Conservation (phyloP, 2,888 invertebrate genomes). For the Myopa tessellatipennis region DNA sequence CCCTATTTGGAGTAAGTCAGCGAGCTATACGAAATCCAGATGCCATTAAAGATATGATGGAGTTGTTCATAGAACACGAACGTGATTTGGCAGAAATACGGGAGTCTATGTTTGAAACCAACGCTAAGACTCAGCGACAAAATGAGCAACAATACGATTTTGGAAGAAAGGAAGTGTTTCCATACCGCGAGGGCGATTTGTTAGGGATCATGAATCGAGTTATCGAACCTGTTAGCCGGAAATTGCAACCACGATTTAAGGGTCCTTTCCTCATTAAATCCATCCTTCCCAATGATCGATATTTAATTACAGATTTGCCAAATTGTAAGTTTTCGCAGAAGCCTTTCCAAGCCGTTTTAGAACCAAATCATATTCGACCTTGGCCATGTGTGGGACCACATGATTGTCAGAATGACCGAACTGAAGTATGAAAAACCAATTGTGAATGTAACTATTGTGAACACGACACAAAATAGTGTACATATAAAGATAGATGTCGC, state of each 20-base stretch:
- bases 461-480: no score
- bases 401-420: neutral
- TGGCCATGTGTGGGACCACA: slow-evolving; percentile 1
- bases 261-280: neutral
- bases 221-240: neutral
- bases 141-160: slow-evolving; percentile 3
- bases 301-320: neutral
- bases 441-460: no score
- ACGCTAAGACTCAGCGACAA: neutral
- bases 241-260: neutral
- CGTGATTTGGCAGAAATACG: neutral
- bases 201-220: neutral
- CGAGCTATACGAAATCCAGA: neutral
- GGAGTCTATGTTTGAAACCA: neutral
- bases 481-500: no score
- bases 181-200: neutral
- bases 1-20: neutral
- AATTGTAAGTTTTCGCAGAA: neutral
- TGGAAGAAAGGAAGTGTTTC: neutral
- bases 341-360: neutral
- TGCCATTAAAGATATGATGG: neutral
- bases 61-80: neutral
- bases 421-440: neutral
- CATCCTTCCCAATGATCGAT: neutral
- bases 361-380: neutral